Evolutionary conservation across 1,140 invertebrate genomes (phyloP).

Genomic region (Drosophila orena): DNA sequence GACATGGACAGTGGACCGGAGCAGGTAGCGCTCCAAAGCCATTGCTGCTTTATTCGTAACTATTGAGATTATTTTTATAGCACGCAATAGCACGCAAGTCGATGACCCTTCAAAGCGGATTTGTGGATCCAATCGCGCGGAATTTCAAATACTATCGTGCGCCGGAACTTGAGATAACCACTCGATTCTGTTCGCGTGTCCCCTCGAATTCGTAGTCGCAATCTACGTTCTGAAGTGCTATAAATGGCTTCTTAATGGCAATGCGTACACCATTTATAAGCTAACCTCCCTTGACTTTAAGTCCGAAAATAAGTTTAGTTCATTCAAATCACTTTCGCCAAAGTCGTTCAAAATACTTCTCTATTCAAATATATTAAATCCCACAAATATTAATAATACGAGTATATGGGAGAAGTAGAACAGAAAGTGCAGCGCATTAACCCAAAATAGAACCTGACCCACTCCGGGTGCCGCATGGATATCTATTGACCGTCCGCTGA

Average conservation of each 20-base stretch:
- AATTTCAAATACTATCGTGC: slow-evolving; percentile 19
- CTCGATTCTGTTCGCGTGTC: slow-evolving; percentile 29
- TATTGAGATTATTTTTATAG: slow-evolving; percentile 5
- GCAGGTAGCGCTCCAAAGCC: slow-evolving; percentile 21
- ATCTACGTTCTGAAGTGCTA: slow-evolving; percentile 1
- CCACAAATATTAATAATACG: not conserved
- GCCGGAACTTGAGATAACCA: slow-evolving; percentile 34
- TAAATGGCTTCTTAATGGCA: not conserved
- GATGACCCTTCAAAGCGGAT: slow-evolving; percentile 14
- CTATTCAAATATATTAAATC: not conserved
- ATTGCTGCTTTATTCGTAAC: not conserved
- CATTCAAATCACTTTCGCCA: slow-evolving; percentile 1
- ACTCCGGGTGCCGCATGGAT: slow-evolving; percentile 22
- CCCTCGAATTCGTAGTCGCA: slow-evolving; percentile 19
- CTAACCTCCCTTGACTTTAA: slow-evolving; percentile 37
- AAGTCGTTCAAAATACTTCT: not conserved
- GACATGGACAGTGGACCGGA: slow-evolving; percentile 25
- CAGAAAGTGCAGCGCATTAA: slow-evolving; percentile 25
- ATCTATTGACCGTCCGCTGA: slow-evolving; percentile 5
- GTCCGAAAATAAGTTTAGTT: slow-evolving; percentile 6
- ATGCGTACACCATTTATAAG: slow-evolving; percentile 22
- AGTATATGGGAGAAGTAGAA: not conserved
- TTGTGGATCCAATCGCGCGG: slow-evolving; percentile 2
- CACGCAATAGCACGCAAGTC: not conserved
- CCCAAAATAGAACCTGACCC: slow-evolving; percentile 64